Evolutionary conservation across 2,113 vertebrate genomes (phyloP).

Genomic region (Tychaedon coryphoeus): DNA sequence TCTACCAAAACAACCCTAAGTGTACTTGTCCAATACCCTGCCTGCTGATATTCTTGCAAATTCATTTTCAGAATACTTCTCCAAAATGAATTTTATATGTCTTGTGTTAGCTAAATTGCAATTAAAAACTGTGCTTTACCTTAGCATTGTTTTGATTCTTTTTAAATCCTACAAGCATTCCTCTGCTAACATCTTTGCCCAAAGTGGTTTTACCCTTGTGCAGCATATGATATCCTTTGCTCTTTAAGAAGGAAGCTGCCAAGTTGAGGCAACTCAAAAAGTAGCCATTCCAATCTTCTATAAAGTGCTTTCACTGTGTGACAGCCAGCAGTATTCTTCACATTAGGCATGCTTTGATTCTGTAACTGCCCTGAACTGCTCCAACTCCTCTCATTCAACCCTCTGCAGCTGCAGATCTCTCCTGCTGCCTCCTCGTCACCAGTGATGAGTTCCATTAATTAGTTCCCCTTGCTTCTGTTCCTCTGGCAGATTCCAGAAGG

Average conservation of each 20-base stretch:
- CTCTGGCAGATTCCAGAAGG: background rate
- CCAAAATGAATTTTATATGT: background rate
- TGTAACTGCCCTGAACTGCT: background rate
- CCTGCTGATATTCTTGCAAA: background rate
- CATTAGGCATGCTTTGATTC: background rate
- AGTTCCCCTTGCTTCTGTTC: background rate
- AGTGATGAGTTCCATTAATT: background rate
- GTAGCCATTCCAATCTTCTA: background rate
- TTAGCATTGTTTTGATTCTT: background rate
- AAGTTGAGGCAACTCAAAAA: background rate
- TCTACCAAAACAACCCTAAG: background rate
- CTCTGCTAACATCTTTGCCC: background rate
- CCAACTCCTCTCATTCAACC: background rate
- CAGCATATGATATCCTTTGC: background rate
- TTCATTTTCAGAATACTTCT: background rate
- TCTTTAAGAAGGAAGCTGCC: background rate
- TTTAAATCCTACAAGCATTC: background rate
- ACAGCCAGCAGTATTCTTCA: background rate
- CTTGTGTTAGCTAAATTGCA: background rate
- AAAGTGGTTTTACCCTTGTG: background rate
- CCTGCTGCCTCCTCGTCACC: background rate
- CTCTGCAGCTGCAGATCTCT: background rate
- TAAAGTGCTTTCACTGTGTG: background rate
- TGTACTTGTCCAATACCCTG: background rate
- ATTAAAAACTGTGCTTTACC: background rate